A percentile compares a stretch with the other conserved stretches of the same genome.
Evolutionary conservation across 23 tunicate species (phyloP).

Genomic region (Halocynthia aurantium): DNA sequence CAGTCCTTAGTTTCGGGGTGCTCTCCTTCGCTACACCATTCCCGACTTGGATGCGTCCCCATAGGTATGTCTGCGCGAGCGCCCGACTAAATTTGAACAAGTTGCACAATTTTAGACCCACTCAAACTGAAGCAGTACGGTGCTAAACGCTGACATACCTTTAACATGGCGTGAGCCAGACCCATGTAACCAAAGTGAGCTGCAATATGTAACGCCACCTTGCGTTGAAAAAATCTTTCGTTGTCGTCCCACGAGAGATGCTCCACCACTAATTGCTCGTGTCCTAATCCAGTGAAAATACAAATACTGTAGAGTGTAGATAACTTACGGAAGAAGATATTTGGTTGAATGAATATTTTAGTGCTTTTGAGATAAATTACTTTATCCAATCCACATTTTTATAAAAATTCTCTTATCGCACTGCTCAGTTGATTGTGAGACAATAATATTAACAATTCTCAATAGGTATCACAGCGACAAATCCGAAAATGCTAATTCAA

Average conservation of each 20-base stretch:
- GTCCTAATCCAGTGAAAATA: slow-evolving; percentile 29
- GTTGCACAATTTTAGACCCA: not conserved
- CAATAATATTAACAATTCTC: no score
- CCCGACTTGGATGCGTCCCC: slow-evolving; percentile 67
- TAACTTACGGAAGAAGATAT: not conserved
- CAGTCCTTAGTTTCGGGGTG: slow-evolving; percentile 63
- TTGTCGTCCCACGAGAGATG: slow-evolving; percentile 64
- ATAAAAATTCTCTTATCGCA: no score
- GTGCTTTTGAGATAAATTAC: no score
- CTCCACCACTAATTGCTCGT: slow-evolving; percentile 50
- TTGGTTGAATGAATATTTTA: not conserved
- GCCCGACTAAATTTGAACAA: slow-evolving; percentile 38
- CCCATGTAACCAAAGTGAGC: slow-evolving; percentile 69
- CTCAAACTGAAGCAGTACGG: not conserved
- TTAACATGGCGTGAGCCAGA: slow-evolving; percentile 70
- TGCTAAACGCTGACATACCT: slow-evolving; percentile 12
- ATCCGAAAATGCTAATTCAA: no score
- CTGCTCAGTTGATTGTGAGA: no score
- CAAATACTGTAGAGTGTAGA: not conserved
- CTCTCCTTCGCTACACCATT: slow-evolving; percentile 86
- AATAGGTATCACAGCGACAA: no score
- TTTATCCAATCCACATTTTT: no score
- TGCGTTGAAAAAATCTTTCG: slow-evolving; percentile 63
- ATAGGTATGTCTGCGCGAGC: slow-evolving; percentile 77
- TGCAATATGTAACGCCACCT: slow-evolving; percentile 68